phyloP scores from a whole-genome alignment of 2,888 invertebrate species.

The Phaonia tiefii region DNA sequence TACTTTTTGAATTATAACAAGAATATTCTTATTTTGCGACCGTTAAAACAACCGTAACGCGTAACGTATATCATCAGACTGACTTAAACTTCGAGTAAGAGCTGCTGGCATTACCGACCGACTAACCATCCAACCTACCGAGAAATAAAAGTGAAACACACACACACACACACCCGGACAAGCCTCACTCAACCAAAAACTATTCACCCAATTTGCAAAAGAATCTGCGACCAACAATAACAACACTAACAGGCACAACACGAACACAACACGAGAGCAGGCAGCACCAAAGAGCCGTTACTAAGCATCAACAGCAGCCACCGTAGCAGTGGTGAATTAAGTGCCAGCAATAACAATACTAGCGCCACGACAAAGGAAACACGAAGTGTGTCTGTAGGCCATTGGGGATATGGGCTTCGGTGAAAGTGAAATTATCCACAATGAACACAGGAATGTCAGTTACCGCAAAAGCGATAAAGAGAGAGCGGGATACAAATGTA shows the following conservation, averaged over 20 bases:
- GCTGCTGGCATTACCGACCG: slow-evolving; percentile 38
- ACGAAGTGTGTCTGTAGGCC: slow-evolving; percentile 55
- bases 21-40: slow-evolving; percentile 2
- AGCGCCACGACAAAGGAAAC: slow-evolving; percentile 22
- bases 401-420: slow-evolving; percentile 44
- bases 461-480: not conserved
- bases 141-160: not conserved
- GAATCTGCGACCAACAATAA: slow-evolving; percentile 11
- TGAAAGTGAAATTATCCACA: slow-evolving; percentile 48
- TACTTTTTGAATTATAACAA: too few species aligned
- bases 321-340: not conserved
- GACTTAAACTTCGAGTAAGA: slow-evolving; percentile 46
- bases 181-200: slow-evolving; percentile 7
- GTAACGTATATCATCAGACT: slow-evolving; percentile 56
- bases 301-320: slow-evolving; percentile 26
- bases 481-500: too few species aligned
- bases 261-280: slow-evolving; percentile 21
- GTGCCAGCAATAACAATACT: slow-evolving; percentile 1
- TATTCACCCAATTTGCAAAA: not conserved
- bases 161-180: slow-evolving; percentile 1
- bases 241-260: not conserved
- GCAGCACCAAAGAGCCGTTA: slow-evolving; percentile 1
- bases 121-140: slow-evolving; percentile 15
- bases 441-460: not conserved
- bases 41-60: slow-evolving; percentile 59